A percentile compares a stretch with the other conserved stretches of the same genome.
phyloP scores from a whole-genome alignment of 2,888 invertebrate genomes.

The Anodontia alba region DNA sequence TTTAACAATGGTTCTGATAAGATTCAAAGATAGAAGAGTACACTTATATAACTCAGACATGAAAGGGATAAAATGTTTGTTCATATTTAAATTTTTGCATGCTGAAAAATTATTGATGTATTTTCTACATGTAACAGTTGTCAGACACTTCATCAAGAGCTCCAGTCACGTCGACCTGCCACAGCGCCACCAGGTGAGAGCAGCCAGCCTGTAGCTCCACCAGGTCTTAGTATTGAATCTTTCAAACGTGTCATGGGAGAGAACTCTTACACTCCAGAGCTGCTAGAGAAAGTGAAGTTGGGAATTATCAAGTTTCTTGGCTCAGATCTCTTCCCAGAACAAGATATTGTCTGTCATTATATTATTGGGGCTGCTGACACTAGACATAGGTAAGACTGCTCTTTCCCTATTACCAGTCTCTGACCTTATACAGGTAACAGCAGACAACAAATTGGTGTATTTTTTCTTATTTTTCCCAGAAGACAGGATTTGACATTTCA shows the following conservation, averaged over 20 bases:
- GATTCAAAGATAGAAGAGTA: too few relatives aligned
- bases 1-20: too few relatives aligned
- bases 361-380: constrained; percentile 95
- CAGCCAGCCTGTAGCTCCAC: constrained; percentile 69
- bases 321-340: constrained; percentile 91
- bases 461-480: too few relatives aligned
- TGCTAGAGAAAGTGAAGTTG: constrained; percentile 91
- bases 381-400: constrained; percentile 85
- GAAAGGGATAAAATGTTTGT: too few relatives aligned
- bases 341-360: constrained; percentile 91
- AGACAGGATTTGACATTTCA: too few relatives aligned
- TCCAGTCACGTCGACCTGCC: constrained; percentile 48
- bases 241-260: constrained; percentile 80
- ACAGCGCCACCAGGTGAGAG: constrained; percentile 55
- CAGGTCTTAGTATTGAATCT: constrained; percentile 79
- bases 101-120: too few relatives aligned
- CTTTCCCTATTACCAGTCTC: too few relatives aligned
- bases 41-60: too few relatives aligned
- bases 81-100: too few relatives aligned
- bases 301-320: constrained; percentile 93
- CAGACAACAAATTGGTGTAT: too few relatives aligned
- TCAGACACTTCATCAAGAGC: constrained; percentile 34
- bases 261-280: constrained; percentile 76
- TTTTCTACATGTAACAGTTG: constrained; percentile 11
- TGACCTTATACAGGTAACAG: too few relatives aligned